Conservation (phyloP, 2,888 invertebrate species). For the Eupithecia tripunctaria region DNA sequence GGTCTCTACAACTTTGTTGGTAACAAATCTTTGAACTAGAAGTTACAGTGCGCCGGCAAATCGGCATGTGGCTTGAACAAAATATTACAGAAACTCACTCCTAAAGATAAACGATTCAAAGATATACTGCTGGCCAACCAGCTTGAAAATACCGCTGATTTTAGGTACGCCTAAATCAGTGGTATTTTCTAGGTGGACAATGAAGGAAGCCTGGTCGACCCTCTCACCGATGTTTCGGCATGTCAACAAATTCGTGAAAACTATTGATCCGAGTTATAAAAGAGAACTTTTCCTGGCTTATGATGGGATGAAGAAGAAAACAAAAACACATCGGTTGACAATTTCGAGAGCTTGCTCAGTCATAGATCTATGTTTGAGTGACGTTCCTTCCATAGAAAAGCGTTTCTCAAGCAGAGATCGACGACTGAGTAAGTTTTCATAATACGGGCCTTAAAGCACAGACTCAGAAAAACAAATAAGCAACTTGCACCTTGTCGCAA, state of each 20-base stretch:
- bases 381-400: no score
- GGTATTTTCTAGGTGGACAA: no score
- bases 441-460: no score
- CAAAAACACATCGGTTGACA: background rate
- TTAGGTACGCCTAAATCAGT: background rate
- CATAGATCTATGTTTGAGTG: no score
- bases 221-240: background rate
- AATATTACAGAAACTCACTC: background rate
- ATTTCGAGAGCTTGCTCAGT: no score
- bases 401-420: no score
- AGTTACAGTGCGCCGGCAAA: background rate
- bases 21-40: background rate
- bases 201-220: background rate
- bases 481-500: constrained; percentile 17
- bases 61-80: background rate
- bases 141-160: background rate
- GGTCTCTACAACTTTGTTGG: background rate
- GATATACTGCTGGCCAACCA: no score
- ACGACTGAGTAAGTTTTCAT: no score
- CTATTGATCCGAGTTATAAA: background rate
- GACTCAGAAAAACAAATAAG: background rate
- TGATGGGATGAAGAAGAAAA: background rate
- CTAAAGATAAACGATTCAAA: background rate
- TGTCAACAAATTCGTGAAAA: background rate
- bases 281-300: background rate